Evolutionary conservation across 2,113 vertebrate species (phyloP).

Genomic region (Paramormyrops kingsleyae): DNA sequence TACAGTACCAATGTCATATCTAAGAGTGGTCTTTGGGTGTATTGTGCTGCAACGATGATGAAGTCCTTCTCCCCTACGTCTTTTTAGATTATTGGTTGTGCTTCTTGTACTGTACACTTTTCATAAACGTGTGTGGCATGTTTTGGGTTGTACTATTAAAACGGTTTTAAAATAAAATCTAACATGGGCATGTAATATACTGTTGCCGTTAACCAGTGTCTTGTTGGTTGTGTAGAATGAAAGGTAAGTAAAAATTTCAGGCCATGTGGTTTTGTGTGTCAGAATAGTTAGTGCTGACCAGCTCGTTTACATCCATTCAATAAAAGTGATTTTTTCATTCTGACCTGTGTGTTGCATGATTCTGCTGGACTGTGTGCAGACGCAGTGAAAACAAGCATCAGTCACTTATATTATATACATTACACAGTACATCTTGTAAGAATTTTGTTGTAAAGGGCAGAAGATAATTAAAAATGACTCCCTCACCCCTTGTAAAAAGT

Average conservation of each 20-base stretch:
- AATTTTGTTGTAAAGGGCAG: background rate
- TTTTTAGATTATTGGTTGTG: constrained; percentile 59
- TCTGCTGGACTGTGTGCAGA: background rate
- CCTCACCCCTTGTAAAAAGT: background rate
- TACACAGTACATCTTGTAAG: background rate
- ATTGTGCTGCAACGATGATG: constrained; percentile 62
- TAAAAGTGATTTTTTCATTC: constrained; percentile 78
- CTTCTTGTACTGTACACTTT: constrained; percentile 67
- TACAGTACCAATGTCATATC: constrained; percentile 58
- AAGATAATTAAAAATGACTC: background rate
- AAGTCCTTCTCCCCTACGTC: constrained; percentile 54
- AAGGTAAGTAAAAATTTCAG: constrained; percentile 66
- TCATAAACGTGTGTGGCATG: constrained; percentile 78
- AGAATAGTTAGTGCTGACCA: constrained; percentile 76
- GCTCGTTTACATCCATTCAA: constrained; percentile 73
- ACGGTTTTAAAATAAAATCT: constrained; percentile 68
- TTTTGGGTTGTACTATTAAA: constrained; percentile 72
- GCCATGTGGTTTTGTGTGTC: constrained; percentile 72
- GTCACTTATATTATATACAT: background rate
- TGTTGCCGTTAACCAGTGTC: constrained; percentile 68
- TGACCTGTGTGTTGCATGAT: constrained; percentile 45
- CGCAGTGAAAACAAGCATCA: background rate
- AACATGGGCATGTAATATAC: constrained; percentile 74
- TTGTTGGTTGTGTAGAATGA: constrained; percentile 64
- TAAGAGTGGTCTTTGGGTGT: constrained; percentile 69